Evolutionary conservation across 2,797 vertebrate species (phyloP).

Genomic region (Etheostoma perlongum): DNA sequence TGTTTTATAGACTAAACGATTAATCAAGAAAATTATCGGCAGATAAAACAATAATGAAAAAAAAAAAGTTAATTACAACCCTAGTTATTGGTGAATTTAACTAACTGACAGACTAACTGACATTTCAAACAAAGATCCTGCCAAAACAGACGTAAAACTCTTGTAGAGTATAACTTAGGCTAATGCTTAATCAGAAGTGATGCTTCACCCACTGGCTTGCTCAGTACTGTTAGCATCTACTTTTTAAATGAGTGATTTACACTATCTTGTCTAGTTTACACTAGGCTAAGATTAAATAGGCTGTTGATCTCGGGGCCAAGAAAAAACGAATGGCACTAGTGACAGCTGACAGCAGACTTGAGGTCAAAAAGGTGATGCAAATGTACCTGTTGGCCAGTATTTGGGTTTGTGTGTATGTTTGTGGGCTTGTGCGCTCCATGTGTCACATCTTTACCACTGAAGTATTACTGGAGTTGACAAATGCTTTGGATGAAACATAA

Average conservation of each 20-base stretch:
- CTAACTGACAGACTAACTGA: background rate
- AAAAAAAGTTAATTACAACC: too few species aligned
- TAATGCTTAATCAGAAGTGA: background rate
- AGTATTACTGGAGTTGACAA: background rate
- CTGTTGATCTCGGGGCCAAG: background rate
- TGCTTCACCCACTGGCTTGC: background rate
- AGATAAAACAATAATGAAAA: too few species aligned
- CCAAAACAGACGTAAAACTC: background rate
- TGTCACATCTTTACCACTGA: background rate
- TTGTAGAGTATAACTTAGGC: too few species aligned
- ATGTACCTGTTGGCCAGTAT: background rate
- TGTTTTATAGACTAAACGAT: too few species aligned
- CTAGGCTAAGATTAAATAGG: background rate
- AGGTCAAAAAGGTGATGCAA: background rate
- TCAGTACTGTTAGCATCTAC: background rate
- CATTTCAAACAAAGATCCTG: background rate
- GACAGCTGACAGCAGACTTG: background rate
- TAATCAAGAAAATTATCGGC: too few species aligned
- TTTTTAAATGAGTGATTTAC: background rate
- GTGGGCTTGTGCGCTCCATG: background rate
- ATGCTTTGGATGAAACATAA: background rate
- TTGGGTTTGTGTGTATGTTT: background rate
- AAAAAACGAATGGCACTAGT: background rate
- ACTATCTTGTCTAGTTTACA: background rate
- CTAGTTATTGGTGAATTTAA: background rate